Evolutionary conservation across 2,797 vertebrate species (phyloP).

Genomic region (Rhadinocentrus ornatus): DNA sequence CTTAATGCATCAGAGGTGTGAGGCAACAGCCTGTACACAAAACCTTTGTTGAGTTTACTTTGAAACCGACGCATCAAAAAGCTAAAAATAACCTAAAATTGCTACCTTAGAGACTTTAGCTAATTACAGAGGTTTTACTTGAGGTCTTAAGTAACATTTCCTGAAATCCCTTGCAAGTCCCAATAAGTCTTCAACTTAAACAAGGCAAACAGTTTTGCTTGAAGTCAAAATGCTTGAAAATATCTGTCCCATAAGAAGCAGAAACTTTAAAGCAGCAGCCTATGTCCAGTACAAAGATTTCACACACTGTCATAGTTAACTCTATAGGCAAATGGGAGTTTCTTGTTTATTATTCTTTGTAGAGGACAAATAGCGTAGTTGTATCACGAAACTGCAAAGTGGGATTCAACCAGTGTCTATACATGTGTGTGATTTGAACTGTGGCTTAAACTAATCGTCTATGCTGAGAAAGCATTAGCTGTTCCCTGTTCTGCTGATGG

Average conservation of each 20-base stretch:
- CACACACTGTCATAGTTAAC: not conserved
- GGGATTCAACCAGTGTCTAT: slow-evolving; percentile 28
- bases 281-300: not conserved
- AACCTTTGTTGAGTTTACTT: slow-evolving; percentile 56
- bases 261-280: not conserved
- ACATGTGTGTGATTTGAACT: slow-evolving; percentile 31
- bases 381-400: slow-evolving; percentile 26
- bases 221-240: not conserved
- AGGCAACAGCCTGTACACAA: slow-evolving; percentile 67
- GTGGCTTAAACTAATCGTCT: slow-evolving; percentile 51
- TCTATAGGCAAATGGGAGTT: slow-evolving; percentile 13
- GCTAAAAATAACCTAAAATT: slow-evolving; percentile 38
- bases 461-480: slow-evolving; percentile 51
- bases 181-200: slow-evolving; percentile 7
- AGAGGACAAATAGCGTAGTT: slow-evolving; percentile 10
- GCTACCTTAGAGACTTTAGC: slow-evolving; percentile 7
- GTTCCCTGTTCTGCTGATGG: slow-evolving; percentile 67
- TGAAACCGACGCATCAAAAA: slow-evolving; percentile 54
- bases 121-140: slow-evolving; percentile 27
- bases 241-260: not conserved
- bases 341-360: slow-evolving; percentile 6
- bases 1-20: slow-evolving; percentile 79
- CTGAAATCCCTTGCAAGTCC: slow-evolving; percentile 16
- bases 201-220: not conserved
- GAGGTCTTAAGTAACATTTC: slow-evolving; percentile 13